Evolutionary conservation across 2,797 vertebrate genomes (phyloP).

Genomic region (Hypotaenidia okinawae): DNA sequence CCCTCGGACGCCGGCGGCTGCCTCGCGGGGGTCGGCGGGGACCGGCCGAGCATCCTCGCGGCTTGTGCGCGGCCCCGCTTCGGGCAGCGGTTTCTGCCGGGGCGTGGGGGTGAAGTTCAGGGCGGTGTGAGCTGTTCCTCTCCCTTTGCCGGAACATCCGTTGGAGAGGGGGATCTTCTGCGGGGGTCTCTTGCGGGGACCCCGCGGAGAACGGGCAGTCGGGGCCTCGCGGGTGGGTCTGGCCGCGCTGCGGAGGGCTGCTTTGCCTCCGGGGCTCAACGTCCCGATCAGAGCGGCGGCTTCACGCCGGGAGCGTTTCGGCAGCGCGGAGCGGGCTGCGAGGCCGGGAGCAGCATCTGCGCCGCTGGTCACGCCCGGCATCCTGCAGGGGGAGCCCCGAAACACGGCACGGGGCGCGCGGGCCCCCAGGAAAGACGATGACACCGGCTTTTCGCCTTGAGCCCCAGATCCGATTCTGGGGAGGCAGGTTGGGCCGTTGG

Average conservation of each 20-base stretch:
- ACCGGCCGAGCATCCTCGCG: not conserved
- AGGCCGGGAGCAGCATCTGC: not conserved
- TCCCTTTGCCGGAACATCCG: not conserved
- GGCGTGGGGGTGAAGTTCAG: not conserved
- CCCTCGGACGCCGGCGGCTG: not conserved
- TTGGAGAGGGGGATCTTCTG: not conserved
- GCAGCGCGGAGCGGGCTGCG: too few relatives aligned
- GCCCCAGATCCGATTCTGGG: not conserved
- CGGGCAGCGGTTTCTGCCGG: not conserved
- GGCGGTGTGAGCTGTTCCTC: not conserved
- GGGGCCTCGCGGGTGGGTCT: not conserved
- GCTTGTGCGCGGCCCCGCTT: too few relatives aligned
- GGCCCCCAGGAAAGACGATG: not conserved
- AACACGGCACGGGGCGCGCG: too few relatives aligned
- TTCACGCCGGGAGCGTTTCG: not conserved
- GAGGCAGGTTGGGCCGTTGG: not conserved
- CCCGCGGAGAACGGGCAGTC: too few relatives aligned
- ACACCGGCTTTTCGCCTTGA: fast-evolving
- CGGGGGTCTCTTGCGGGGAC: not conserved
- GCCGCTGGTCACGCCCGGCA: not conserved
- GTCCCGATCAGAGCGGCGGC: not conserved
- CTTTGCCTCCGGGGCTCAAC: not conserved
- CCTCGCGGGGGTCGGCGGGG: not conserved
- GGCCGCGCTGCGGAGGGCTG: not conserved
- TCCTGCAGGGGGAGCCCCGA: not conserved